Evolutionary conservation across 2,113 vertebrate genomes (phyloP).

Genomic region (Pyxicephalus adspersus): DNA sequence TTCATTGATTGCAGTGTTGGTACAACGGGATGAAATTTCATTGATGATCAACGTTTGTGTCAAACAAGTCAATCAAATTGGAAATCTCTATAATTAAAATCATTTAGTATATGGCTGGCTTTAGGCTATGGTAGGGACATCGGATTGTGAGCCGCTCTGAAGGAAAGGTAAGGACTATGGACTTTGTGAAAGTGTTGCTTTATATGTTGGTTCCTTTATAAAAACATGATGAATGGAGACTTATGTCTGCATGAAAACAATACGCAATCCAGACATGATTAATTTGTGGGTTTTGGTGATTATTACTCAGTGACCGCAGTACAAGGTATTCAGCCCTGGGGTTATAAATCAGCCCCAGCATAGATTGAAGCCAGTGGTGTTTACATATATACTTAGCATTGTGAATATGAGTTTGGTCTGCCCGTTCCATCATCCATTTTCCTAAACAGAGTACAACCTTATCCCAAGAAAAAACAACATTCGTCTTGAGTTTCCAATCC

Average conservation of each 20-base stretch:
- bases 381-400: background rate
- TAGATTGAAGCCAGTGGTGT: background rate
- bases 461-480: conserved; percentile 21
- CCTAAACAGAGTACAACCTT: background rate
- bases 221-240: background rate
- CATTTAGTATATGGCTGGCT: too few species aligned
- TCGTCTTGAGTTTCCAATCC: conserved; percentile 18
- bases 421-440: background rate
- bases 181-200: too few species aligned
- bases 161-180: too few species aligned
- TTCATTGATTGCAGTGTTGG: too few species aligned
- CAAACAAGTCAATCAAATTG: too few species aligned
- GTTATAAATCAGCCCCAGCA: background rate
- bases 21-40: too few species aligned
- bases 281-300: background rate
- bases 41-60: too few species aligned
- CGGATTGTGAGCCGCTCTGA: too few species aligned
- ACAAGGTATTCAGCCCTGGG: background rate
- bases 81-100: too few species aligned
- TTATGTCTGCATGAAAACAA: background rate
- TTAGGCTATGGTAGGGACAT: too few species aligned
- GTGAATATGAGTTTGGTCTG: background rate
- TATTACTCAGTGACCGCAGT: background rate
- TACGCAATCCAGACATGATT: conserved; percentile 20
- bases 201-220: too few species aligned